Evolutionary conservation across 2,113 vertebrate species (phyloP), one percentile per base, ranked within the genome.

Genomic region (Himantopus leucocephalus): DNA sequence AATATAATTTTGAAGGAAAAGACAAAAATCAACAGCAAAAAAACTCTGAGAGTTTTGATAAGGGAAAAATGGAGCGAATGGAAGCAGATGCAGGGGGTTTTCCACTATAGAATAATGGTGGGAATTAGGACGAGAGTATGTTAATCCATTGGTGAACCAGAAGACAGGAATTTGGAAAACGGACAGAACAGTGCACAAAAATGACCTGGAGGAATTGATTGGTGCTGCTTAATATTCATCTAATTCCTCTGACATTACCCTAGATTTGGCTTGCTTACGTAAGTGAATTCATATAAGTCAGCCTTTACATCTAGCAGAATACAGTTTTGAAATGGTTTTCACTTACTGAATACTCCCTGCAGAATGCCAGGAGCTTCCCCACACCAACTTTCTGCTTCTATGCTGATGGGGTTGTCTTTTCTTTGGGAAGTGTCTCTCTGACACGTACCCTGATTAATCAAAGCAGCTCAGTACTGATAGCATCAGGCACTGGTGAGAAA

Each of bases 191-290:
- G 41, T 24, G 16, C 24, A 76, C 23, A 70, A 43, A 82, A 94
- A 66, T 48, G 15, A 85, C 45, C 62, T 50, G 41, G 32, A 88
- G 24, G 53, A 82, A 66, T 41, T 89, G 39, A 5, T 43, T 60
- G 14, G n/a, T 63, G 37, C 29, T 70, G 66, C 26, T 82, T 89
- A 91, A 85, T 73, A 59, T 60, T 53, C 0, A 52, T 82, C 45
- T 90, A 50, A 85, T 90, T 95, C 59, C 66, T 90, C 41, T 82
- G 68, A 63, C 41, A 21, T 89, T 74, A 94, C 14, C 73, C 37
- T 76, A 37, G 58, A 70, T 76, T 85, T 56, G n/a, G 6, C 52
- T 78, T 52, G 34, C 14, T 92, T 95, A 71, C 10, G 1, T 73
- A 92, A 91, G 35, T 6, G 71, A 43, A 63, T 29, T 22, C 37